phyloP scores from a whole-genome alignment of 2,113 vertebrate species.

The Pungitius pungitius region DNA sequence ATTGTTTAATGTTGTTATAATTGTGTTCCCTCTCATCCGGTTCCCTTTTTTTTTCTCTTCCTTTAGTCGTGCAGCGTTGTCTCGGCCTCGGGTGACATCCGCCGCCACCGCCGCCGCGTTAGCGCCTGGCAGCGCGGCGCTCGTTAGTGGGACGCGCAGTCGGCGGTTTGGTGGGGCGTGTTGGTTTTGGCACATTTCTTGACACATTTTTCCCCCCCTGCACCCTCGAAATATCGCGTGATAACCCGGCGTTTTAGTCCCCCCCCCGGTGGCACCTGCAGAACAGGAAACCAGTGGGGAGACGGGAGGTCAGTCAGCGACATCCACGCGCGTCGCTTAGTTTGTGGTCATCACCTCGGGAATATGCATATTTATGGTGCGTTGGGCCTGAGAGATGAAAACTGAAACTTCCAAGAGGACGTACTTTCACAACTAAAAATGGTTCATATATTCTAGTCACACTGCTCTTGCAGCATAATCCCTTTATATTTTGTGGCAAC shows the following conservation, averaged over 20 bases:
- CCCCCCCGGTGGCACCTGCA: no score
- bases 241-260: no score
- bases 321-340: background rate
- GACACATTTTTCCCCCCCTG: no score
- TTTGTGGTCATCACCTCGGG: background rate
- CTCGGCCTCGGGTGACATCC: slow-evolving; percentile 11
- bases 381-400: background rate
- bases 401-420: background rate
- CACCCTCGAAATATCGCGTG: no score
- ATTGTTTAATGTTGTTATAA: slow-evolving; percentile 47
- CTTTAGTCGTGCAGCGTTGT: no score
- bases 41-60: no score
- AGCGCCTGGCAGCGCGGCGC: background rate
- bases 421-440: background rate
- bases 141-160: slow-evolving; percentile 18
- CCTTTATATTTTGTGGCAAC: background rate
- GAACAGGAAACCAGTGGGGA: no score
- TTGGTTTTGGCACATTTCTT: background rate
- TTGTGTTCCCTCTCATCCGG: slow-evolving; percentile 27
- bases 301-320: background rate
- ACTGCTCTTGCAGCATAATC: background rate
- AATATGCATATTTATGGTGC: background rate
- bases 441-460: background rate
- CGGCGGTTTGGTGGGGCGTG: background rate
- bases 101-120: slow-evolving; percentile 14